These are phyloP conservation scores for Marmota flaviventris DNA, from an alignment of 2,113 vertebrate genomes.

Conservation along the genomic window DNA sequence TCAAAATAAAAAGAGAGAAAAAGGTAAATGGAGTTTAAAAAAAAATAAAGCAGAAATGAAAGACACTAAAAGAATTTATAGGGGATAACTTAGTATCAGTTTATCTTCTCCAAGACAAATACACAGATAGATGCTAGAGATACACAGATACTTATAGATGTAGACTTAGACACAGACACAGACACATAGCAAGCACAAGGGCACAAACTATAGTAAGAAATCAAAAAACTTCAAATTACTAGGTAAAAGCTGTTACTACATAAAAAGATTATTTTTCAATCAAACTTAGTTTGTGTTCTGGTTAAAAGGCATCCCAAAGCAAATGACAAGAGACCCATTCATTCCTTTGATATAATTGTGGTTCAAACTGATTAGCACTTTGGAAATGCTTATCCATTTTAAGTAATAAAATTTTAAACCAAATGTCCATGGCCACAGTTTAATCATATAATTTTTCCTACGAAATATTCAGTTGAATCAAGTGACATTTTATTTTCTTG, in stretches of 20 bases:
- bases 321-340: neutral
- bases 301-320: conserved; percentile 15
- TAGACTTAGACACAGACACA: neutral
- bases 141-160: neutral
- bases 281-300: neutral
- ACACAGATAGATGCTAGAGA: neutral
- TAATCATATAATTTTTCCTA: conserved; percentile 3
- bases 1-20: neutral
- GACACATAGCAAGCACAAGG: neutral
- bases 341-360: neutral
- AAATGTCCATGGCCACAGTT: neutral
- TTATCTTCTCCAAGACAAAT: neutral
- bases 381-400: neutral
- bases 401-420: neutral
- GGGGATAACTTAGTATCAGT: neutral
- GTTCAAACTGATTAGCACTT: neutral
- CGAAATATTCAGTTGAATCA: conserved; percentile 7
- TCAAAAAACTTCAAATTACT: conserved; percentile 22
- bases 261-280: neutral
- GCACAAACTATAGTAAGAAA: neutral
- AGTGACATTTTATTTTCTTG: neutral
- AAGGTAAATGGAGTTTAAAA: neutral
- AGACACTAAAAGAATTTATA: neutral
- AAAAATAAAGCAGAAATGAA: neutral
- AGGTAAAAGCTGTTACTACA: neutral